Evolutionary conservation across 2,888 invertebrate species (phyloP).

Genomic region (Ichneumon xanthorius): DNA sequence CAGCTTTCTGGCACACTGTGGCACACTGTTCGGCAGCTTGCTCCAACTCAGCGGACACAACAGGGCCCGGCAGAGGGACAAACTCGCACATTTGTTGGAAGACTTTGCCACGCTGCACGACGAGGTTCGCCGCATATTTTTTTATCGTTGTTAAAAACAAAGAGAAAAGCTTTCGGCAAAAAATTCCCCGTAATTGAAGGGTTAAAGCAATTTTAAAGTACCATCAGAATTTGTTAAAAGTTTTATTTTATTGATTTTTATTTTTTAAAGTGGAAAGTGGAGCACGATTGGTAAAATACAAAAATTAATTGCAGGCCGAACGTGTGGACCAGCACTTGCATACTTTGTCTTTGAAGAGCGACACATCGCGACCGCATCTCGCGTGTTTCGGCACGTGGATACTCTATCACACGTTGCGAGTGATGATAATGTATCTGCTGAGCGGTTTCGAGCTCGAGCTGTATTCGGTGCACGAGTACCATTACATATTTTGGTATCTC

Average conservation of each 20-base stretch:
- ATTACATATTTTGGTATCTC: conserved; percentile 98
- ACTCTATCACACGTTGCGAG: conserved; percentile 95
- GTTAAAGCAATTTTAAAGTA: background rate
- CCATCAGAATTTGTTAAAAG: too few relatives aligned
- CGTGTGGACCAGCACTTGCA: conserved; percentile 94
- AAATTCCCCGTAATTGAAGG: too few relatives aligned
- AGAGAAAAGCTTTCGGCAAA: too few relatives aligned
- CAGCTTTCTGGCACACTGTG: conserved; percentile 94
- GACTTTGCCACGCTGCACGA: conserved; percentile 97
- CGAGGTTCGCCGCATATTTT: conserved; percentile 88
- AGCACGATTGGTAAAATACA: background rate
- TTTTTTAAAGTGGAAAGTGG: background rate
- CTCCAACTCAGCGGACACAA: conserved; percentile 97
- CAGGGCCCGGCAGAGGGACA: conserved; percentile 97
- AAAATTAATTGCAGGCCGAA: conserved; percentile 89
- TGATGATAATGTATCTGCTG: conserved; percentile 97
- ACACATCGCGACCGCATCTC: conserved; percentile 89
- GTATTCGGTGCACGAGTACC: conserved; percentile 98
- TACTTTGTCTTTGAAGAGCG: conserved; percentile 89
- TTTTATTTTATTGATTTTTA: too few relatives aligned
- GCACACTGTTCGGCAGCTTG: conserved; percentile 93
- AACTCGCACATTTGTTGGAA: conserved; percentile 94
- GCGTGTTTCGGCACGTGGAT: conserved; percentile 98
- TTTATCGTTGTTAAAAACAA: background rate
- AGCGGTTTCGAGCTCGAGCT: conserved; percentile 98